A percentile compares a stretch with the other conserved stretches of the same genome.
phyloP scores from a whole-genome alignment of 1,140 invertebrate species.

The Calephelis virginiensis region DNA sequence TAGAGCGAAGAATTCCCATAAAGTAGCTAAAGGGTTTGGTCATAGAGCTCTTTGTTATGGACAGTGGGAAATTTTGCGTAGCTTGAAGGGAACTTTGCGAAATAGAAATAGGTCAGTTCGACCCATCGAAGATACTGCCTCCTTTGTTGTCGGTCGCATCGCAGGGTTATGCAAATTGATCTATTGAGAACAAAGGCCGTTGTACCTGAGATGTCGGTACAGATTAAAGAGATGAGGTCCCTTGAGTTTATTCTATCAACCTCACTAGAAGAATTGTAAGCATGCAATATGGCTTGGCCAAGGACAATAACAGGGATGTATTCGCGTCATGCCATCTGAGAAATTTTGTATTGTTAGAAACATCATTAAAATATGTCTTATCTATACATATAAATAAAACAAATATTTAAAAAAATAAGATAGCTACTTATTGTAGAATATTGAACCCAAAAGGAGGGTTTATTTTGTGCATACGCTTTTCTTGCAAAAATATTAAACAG shows the following conservation, averaged over 20 bases:
- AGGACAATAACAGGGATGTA: too few species aligned
- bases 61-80: constrained; percentile 70
- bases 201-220: constrained; percentile 45
- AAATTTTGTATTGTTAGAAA: too few species aligned
- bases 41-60: constrained; percentile 57
- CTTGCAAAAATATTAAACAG: too few species aligned
- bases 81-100: constrained; percentile 48
- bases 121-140: constrained; percentile 46
- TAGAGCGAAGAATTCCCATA: constrained; percentile 73
- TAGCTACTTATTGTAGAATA: too few species aligned
- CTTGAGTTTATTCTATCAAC: constrained; percentile 11
- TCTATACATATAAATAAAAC: too few species aligned
- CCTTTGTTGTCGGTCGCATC: constrained; percentile 51
- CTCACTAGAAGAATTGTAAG: too few species aligned
- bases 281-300: too few species aligned
- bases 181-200: constrained; percentile 46
- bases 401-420: too few species aligned
- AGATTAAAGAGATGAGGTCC: constrained; percentile 25
- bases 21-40: constrained; percentile 67
- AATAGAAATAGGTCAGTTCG: constrained; percentile 68
- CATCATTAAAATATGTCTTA: too few species aligned
- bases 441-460: too few species aligned
- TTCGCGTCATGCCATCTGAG: too few species aligned
- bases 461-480: too few species aligned
- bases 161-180: constrained; percentile 66